A percentile compares a stretch with the other conserved stretches of the same genome.
These are phyloP conservation scores for Hirtodrosophila duncani DNA, from an alignment of 2,888 invertebrate genomes.

Conservation along the genomic window DNA sequence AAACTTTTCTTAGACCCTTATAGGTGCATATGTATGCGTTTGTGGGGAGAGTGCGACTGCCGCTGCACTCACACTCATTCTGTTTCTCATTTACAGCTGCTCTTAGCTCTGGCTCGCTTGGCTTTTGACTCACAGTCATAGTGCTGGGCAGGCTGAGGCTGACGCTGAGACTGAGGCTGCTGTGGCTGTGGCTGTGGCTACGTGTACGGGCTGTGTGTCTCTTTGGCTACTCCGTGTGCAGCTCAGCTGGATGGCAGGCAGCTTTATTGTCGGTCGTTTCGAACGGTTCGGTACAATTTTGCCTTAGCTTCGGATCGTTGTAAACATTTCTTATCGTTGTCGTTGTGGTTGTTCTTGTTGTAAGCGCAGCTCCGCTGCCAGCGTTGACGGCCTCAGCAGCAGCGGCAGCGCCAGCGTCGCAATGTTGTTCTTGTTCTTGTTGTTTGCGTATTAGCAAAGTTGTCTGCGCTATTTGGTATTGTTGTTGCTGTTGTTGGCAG, in stretches of 20 bases:
- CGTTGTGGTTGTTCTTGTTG: slow-evolving; percentile 32
- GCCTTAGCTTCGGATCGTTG: slow-evolving; percentile 54
- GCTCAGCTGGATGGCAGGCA: slow-evolving; percentile 66
- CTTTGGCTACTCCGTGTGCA: slow-evolving; percentile 32
- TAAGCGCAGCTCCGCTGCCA: slow-evolving; percentile 40
- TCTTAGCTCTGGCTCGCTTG: slow-evolving; percentile 45
- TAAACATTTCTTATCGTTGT: slow-evolving; percentile 12
- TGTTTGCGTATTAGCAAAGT: slow-evolving; percentile 63
- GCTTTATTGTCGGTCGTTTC: slow-evolving; percentile 73
- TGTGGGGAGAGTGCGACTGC: slow-evolving; percentile 41
- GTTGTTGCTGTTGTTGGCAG: slow-evolving; percentile 68
- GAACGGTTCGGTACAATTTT: slow-evolving; percentile 69
- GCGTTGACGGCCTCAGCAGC: slow-evolving; percentile 16
- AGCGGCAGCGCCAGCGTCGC: slow-evolving; percentile 29
- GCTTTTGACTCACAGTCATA: slow-evolving; percentile 50
- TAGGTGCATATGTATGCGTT: slow-evolving; percentile 25
- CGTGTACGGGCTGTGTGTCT: no score
- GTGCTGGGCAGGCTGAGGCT: slow-evolving; percentile 32
- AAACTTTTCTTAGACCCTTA: slow-evolving; percentile 55
- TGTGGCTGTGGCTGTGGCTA: slow-evolving; percentile 7
- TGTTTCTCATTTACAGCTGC: slow-evolving; percentile 33
- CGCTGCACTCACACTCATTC: slow-evolving; percentile 57
- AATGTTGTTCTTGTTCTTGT: slow-evolving; percentile 45
- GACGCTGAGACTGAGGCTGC: slow-evolving; percentile 7
- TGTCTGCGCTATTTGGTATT: slow-evolving; percentile 55